Evolutionary conservation across 2,797 vertebrate genomes (phyloP), one percentile per base, ranked within the genome.

Genomic region (Notamacropus eugenii): DNA sequence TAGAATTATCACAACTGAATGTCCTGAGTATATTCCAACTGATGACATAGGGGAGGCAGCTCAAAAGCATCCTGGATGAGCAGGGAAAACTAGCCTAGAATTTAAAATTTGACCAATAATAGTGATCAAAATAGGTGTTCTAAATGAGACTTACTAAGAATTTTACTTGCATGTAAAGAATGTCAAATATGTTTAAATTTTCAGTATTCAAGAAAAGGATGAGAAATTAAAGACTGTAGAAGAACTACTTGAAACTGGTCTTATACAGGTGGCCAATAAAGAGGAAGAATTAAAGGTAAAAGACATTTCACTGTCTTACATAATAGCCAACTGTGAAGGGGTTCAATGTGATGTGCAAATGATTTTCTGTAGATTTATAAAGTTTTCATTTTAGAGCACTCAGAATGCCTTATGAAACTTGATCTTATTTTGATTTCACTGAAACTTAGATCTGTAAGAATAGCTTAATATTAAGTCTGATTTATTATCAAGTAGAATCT

Each of bases 211-310:
- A 96, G 99, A 99, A 97, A 99, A 99, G 92, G 99, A 99, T 93
- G 99, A 99, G 94, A 99, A 99, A 98, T 99, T 99, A 97, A 99
- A 99, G 98, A 99, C 99, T 0, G 99, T 99, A 55, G 99, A 99
- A 98, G 99, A 98, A 94, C 98, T 99, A 95, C 99, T 99, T 95
- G 99, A 99, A 98, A 98, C 99, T 94, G 99, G 99, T 93, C 99
- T 99, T 95, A 99, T 99, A 96, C 99, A 99, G 98, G 99, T 99
- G 98, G 99, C 99, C 96, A 99, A 99, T 98, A 99, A 99, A 97
- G 99, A 99, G 95, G 99, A 99, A 46, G 99, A 99, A 58, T 98
- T 99, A 87, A 99, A 99, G 99, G 99, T 99, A 99, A 98, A 87
- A 87, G 97, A 52, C 87, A 91, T 93, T 96, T 96, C 55, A 14